Evolutionary conservation across 2,888 invertebrate species (phyloP).

Genomic region (Malachius bipustulatus): DNA sequence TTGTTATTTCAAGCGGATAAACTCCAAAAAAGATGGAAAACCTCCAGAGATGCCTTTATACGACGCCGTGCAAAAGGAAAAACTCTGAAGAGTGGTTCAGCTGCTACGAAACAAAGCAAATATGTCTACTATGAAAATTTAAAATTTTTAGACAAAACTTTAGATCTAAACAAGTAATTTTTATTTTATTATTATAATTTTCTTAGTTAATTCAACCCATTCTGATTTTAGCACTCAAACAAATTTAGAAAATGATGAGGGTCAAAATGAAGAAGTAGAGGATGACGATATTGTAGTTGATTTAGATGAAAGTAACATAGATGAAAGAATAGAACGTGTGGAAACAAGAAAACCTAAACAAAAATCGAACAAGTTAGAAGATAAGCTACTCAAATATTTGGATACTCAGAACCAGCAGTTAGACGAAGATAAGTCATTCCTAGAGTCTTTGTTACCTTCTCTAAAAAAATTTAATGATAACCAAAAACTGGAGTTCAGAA

Average conservation of each 20-base stretch:
- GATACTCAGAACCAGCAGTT: background rate
- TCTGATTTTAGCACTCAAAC: no score
- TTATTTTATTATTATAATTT: background rate
- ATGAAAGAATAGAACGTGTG: no score
- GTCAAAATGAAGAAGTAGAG: no score
- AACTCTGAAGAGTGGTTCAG: background rate
- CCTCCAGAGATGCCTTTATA: slow-evolving; percentile 3
- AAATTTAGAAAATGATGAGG: no score
- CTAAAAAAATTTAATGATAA: background rate
- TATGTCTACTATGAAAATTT: slow-evolving; percentile 1
- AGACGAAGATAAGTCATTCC: background rate
- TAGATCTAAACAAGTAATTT: background rate
- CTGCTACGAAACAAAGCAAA: background rate
- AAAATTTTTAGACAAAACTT: slow-evolving; percentile 3
- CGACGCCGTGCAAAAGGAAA: background rate
- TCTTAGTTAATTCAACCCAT: no score
- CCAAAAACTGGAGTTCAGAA: slow-evolving; percentile 2
- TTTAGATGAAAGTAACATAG: no score
- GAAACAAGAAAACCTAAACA: no score
- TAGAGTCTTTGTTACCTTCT: slow-evolving; percentile 4
- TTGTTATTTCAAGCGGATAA: background rate
- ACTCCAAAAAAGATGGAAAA: slow-evolving; percentile 4
- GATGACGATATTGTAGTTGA: no score
- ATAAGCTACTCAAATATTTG: no score
- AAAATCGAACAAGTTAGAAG: no score